phyloP scores from a whole-genome alignment of 2,888 invertebrate genomes.

The Coecobrya sp. region DNA sequence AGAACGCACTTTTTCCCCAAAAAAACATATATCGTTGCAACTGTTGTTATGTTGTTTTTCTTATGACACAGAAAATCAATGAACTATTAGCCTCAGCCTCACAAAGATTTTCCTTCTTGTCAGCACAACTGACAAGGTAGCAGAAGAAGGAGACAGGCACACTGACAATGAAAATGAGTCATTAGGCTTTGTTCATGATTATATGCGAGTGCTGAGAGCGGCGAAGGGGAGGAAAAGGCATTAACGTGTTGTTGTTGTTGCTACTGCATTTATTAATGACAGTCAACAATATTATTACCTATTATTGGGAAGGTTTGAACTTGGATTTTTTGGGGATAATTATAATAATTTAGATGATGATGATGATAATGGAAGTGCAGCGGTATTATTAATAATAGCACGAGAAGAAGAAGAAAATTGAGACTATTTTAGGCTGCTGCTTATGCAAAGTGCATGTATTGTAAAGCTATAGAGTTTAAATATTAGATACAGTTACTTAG shows the following conservation, averaged over 20 bases:
- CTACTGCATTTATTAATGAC: neutral
- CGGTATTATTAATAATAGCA: too few relatives aligned
- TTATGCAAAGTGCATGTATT: too few relatives aligned
- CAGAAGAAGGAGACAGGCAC: neutral
- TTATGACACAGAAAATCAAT: conserved; percentile 71
- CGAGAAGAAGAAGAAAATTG: too few relatives aligned
- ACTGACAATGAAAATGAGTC: neutral
- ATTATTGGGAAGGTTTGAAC: too few relatives aligned
- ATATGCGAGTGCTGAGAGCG: too few relatives aligned
- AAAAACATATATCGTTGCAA: neutral
- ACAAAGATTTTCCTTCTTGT: neutral
- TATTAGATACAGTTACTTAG: neutral
- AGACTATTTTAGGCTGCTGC: too few relatives aligned
- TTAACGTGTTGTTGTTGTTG: neutral
- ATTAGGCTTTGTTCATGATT: neutral
- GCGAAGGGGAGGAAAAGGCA: neutral
- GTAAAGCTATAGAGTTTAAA: neutral
- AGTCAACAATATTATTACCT: too few relatives aligned
- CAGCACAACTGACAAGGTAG: neutral
- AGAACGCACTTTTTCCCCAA: conserved; percentile 37
- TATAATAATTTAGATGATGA: neutral
- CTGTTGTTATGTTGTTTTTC: conserved; percentile 10
- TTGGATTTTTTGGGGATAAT: neutral
- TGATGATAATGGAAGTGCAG: neutral
- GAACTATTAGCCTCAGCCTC: neutral